Percentiles rank a stretch among this genome's conserved stretches.
phyloP scores from a whole-genome alignment of 1,140 invertebrate species.

The Subanguina moxae region DNA sequence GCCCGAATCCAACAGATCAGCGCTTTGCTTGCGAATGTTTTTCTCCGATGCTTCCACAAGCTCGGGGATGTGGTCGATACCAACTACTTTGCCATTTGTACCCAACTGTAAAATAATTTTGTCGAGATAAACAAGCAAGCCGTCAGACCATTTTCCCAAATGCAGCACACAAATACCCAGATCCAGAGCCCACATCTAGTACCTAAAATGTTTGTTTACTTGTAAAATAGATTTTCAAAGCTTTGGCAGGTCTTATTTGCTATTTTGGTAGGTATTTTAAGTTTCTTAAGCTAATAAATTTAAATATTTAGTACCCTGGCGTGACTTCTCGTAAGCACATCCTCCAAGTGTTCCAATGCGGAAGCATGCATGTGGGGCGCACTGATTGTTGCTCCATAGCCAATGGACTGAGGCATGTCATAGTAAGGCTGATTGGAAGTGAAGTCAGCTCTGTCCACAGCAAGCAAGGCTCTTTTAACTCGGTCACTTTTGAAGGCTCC shows the following conservation, averaged over 20 bases:
- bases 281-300: too few relatives aligned
- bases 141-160: conserved; percentile 75
- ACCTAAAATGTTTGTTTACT: conserved; percentile 62
- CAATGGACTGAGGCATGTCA: conserved; percentile 74
- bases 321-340: conserved; percentile 72
- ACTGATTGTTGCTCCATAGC: conserved; percentile 81
- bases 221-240: too few relatives aligned
- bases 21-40: conserved; percentile 76
- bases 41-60: conserved; percentile 71
- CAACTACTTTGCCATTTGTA: conserved; percentile 72
- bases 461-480: conserved; percentile 77
- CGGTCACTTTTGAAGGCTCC: conserved; percentile 68
- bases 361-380: conserved; percentile 98
- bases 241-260: too few relatives aligned
- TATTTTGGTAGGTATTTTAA: too few relatives aligned
- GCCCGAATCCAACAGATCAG: conserved; percentile 67
- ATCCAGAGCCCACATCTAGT: conserved; percentile 89
- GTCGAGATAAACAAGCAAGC: conserved; percentile 13
- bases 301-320: too few relatives aligned
- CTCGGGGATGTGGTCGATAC: conserved; percentile 86
- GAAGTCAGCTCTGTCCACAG: conserved; percentile 76
- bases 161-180: conserved; percentile 89
- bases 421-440: conserved; percentile 73
- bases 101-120: conserved; percentile 63
- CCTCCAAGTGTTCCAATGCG: conserved; percentile 80